Base-by-base conservation (phyloP, 1,140 invertebrate genomes). In the Kradibia gibbosae region DNA sequence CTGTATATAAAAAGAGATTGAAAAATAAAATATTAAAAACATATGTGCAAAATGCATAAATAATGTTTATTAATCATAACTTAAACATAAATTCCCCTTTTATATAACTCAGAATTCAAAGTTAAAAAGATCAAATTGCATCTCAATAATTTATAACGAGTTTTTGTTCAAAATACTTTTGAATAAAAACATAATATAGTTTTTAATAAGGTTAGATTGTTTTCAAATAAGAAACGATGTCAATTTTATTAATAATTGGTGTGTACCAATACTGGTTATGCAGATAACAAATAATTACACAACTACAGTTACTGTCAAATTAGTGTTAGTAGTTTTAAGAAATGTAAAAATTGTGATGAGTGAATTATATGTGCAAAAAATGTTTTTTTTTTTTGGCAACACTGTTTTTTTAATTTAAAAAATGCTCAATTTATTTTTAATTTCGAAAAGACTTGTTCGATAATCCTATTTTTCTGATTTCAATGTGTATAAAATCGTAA, bases 381-480 rank as follows among this genome's bases (percentile, higher is more conserved):
- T 67, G 42, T 74, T 25, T 55, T 70, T 53, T 53, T 53, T 53
- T 25, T 76, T 81, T 81, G 80, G 80, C 80, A 81, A 81, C 80
- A 81, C 80, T 81, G 80, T 28, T 76, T 50, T 60, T 28, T 53
- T 42, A 4, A 48, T 50, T 10, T 45, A 8, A 39, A 57, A 79
- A 36, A 39, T 34, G 25, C 34, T 71, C 22, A 48, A 28, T 79
- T 25, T 20, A 70, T 60, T 28, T 50, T 55, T 71, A 22, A 36
- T 28, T 22, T n/a, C 72, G 22, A 39, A 50, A 76, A 39, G 11
- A 55, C 25, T 70, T 81, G 80, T 72, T 81, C 65, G 80, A 81
- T 77, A 77, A 71, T 77, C 74, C 80, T 77, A n/a, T 76, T 50
- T 75, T 76, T 20, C 10, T 15, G 39, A 15, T 20, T 60, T 48